These are phyloP conservation scores for Aphelenchoides bicaudatus DNA, from an alignment of 2,888 invertebrate species.

Conservation along the genomic window DNA sequence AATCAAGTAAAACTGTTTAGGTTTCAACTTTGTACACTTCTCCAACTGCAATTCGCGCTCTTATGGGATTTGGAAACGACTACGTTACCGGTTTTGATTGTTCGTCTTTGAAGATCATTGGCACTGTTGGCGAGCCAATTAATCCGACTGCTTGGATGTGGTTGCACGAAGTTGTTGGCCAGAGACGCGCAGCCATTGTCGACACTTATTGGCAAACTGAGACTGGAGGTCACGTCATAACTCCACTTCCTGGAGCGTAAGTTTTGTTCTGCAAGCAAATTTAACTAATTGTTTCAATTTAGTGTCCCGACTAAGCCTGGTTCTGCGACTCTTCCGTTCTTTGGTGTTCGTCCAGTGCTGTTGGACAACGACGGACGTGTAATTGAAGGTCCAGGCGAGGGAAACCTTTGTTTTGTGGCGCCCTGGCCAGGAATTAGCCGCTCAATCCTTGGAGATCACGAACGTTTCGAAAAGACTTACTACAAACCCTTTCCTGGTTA, in stretches of 20 bases:
- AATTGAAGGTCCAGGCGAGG: conserved; percentile 83
- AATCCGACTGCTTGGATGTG: conserved; percentile 73
- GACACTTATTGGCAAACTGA: conserved; percentile 69
- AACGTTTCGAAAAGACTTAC: conserved; percentile 79
- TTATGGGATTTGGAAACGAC: conserved; percentile 89
- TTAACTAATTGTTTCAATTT: too few species aligned
- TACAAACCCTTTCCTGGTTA: conserved; percentile 92
- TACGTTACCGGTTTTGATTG: conserved; percentile 73
- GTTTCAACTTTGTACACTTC: conserved; percentile 94
- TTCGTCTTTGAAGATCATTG: conserved; percentile 73
- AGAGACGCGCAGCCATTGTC: conserved; percentile 73
- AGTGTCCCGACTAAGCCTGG: conserved; percentile 95
- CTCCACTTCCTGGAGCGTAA: conserved; percentile 85
- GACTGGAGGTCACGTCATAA: conserved; percentile 78
- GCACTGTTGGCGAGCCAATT: conserved; percentile 97
- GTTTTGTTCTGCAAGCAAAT: too few species aligned
- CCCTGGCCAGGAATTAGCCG: conserved; percentile 99
- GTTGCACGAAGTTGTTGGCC: conserved; percentile 61
- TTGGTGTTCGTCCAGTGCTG: conserved; percentile 84
- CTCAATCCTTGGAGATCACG: conserved; percentile 83
- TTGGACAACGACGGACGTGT: conserved; percentile 81
- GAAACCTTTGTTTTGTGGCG: conserved; percentile 80
- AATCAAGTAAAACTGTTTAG: conserved; percentile 16
- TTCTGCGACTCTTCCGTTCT: conserved; percentile 94
- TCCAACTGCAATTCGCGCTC: conserved; percentile 89